Conservation (phyloP, 1,140 invertebrate species). For the Amphibalanus amphitrite region DNA sequence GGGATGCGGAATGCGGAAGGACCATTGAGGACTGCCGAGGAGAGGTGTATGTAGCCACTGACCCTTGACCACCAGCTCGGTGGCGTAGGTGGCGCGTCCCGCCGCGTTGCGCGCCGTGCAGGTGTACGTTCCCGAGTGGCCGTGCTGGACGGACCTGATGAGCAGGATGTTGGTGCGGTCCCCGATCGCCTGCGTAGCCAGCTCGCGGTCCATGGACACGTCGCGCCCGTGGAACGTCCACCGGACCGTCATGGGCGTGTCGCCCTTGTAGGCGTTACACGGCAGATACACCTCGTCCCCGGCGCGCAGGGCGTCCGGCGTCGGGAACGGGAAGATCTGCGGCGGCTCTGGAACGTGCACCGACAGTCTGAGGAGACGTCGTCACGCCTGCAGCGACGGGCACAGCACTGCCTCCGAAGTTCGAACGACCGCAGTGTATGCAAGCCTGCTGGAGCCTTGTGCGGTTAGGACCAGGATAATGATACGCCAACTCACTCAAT, state of each 20-base stretch:
- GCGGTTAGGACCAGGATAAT: no score
- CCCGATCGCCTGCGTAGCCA: conserved; percentile 31
- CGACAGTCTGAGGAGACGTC: no score
- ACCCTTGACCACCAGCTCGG: conserved; percentile 51
- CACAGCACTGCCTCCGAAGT: no score
- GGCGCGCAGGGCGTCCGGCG: conserved; percentile 24
- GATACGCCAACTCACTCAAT: no score
- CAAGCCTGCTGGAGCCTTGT: no score
- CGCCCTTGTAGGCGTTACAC: conserved; percentile 71
- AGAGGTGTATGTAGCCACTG: no score
- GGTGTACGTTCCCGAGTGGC: conserved; percentile 51
- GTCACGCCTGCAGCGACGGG: no score
- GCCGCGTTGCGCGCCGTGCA: no score
- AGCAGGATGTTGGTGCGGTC: conserved; percentile 47
- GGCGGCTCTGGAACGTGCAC: neutral
- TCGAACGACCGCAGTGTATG: no score
- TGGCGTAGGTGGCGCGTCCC: conserved; percentile 38
- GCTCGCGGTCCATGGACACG: conserved; percentile 24
- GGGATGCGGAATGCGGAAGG: no score
- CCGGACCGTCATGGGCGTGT: conserved; percentile 54
- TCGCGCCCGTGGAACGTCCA: no score
- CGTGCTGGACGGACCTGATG: conserved; percentile 30
- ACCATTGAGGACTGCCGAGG: no score
- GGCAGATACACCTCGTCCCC: conserved; percentile 20
- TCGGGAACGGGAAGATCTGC: conserved; percentile 17